Conservation (phyloP, 2,797 vertebrate species). For the Tenualosa thibaudeaui region DNA sequence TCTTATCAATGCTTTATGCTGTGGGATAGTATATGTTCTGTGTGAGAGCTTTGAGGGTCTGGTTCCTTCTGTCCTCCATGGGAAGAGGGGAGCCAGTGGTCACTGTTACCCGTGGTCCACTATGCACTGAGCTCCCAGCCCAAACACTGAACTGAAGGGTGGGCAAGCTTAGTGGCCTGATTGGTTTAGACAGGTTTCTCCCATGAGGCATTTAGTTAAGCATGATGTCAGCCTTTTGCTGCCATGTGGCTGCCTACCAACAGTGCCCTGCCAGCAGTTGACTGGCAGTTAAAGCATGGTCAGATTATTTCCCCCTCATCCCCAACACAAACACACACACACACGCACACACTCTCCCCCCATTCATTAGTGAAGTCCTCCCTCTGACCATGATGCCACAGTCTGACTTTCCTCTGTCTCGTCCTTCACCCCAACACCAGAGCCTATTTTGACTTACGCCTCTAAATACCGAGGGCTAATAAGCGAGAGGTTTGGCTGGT, state of each 20-base stretch:
- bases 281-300: neutral
- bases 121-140: neutral
- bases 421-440: neutral
- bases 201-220: neutral
- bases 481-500: neutral
- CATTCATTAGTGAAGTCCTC: neutral
- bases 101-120: neutral
- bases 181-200: neutral
- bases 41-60: neutral
- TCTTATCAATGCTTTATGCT: neutral
- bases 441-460: neutral
- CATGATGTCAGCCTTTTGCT: neutral
- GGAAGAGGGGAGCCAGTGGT: neutral
- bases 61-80: neutral
- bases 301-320: neutral
- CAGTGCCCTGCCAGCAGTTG: neutral
- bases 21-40: neutral
- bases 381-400: neutral
- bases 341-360: neutral
- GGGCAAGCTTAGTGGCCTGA: neutral
- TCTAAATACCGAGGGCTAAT: neutral
- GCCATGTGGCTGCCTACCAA: neutral
- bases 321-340: neutral
- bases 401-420: neutral
- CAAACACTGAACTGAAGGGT: neutral